These are phyloP conservation scores for Sebastes taczanowskii DNA, from an alignment of 2,797 vertebrate genomes.

Conservation along the genomic window DNA sequence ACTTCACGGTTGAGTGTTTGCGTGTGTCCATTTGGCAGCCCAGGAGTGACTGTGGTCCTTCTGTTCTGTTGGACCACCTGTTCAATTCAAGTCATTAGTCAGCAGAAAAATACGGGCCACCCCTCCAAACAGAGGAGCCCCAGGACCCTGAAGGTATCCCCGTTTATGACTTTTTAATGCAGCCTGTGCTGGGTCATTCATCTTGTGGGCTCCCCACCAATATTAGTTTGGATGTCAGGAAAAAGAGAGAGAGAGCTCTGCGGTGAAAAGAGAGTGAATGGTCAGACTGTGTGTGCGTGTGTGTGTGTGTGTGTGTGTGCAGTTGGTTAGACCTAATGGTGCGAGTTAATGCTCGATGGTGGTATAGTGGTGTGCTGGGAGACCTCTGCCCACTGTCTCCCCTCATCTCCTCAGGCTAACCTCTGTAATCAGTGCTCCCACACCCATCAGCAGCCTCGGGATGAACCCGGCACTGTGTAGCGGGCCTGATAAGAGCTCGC, in stretches of 20 bases:
- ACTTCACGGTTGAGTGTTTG: constrained; percentile 3
- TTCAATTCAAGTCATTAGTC: constrained; percentile 63
- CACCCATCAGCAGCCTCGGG: constrained; percentile 40
- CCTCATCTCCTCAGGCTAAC: constrained; percentile 30
- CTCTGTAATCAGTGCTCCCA: constrained; percentile 56
- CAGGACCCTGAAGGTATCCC: constrained; percentile 64
- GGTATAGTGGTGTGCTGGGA: constrained; percentile 33
- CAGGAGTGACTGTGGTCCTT: constrained; percentile 41
- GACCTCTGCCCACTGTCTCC: constrained; percentile 28
- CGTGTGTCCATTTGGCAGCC: constrained; percentile 10
- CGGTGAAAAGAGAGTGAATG: constrained; percentile 19
- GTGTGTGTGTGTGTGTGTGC: background rate
- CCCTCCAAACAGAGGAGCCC: constrained; percentile 43
- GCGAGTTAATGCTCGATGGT: constrained; percentile 43
- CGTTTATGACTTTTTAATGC: constrained; percentile 80
- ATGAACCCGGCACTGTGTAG: constrained; percentile 33
- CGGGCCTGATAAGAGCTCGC: constrained; percentile 63
- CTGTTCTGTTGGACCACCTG: constrained; percentile 42
- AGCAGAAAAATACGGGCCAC: constrained; percentile 65
- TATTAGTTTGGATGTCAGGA: constrained; percentile 55
- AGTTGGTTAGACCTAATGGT: constrained; percentile 34
- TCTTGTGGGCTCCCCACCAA: constrained; percentile 64
- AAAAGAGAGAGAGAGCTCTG: constrained; percentile 23
- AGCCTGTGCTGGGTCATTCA: constrained; percentile 68
- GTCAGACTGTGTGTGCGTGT: background rate